Conservation (phyloP, 2,797 vertebrate species). For the Urosaurus nigricauda region DNA sequence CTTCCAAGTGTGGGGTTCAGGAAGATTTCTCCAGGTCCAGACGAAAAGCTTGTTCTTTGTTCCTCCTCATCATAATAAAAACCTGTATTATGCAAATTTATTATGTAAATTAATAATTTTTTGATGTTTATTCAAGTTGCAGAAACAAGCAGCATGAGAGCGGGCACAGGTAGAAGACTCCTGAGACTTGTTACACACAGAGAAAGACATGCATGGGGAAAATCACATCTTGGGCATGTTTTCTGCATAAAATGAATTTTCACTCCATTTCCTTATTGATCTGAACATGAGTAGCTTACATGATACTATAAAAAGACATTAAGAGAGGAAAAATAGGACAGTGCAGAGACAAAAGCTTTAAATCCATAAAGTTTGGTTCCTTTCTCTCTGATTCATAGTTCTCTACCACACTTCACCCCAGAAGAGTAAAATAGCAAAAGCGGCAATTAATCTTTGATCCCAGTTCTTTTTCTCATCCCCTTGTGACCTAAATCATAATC, state of each 20-base stretch:
- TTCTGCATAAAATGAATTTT: slow-evolving; percentile 26
- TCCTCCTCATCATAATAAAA: not conserved
- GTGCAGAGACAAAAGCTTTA: not conserved
- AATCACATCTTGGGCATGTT: not conserved
- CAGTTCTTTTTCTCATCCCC: slow-evolving; percentile 67
- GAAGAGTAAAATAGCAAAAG: slow-evolving; percentile 60
- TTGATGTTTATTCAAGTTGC: no score
- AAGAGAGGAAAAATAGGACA: slow-evolving; percentile 46
- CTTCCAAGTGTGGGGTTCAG: not conserved
- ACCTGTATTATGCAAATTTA: not conserved
- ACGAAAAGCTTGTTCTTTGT: no score
- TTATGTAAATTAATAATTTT: not conserved
- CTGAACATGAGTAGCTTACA: slow-evolving; percentile 24
- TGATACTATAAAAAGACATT: fast-evolving
- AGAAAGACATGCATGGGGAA: not conserved
- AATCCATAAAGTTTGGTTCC: slow-evolving; percentile 41
- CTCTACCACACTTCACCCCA: slow-evolving; percentile 51
- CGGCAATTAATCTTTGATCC: slow-evolving; percentile 73
- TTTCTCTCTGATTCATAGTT: slow-evolving; percentile 41
- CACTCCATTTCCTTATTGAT: slow-evolving; percentile 15
- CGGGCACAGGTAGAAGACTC: not conserved
- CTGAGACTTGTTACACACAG: not conserved
- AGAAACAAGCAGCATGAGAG: no score
- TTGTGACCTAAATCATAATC: slow-evolving; percentile 64
- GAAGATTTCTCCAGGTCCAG: not conserved